Percentiles rank a stretch among this genome's conserved stretches.
phyloP scores from a whole-genome alignment of 2,113 vertebrate genomes.

The Aptenodytes forsteri region DNA sequence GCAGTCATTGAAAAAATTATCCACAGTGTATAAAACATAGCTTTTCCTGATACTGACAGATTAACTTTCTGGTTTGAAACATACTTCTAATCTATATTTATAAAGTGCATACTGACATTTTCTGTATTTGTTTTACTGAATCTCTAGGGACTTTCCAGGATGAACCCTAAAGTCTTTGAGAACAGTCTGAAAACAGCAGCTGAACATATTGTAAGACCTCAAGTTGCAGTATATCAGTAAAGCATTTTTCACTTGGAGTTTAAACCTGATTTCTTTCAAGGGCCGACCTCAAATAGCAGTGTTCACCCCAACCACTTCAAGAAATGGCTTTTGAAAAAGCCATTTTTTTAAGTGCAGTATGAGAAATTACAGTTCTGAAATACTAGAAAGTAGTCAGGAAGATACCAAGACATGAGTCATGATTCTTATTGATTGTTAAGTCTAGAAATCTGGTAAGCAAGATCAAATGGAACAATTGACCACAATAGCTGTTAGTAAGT shows the following conservation, averaged over 20 bases:
- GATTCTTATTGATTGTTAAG: background rate
- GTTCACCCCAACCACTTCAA: background rate
- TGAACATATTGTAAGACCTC: background rate
- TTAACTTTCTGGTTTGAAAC: background rate
- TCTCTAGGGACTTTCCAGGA: background rate
- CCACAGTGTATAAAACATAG: rapidly evolving
- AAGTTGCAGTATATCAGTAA: background rate
- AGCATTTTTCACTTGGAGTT: background rate
- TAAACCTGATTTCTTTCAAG: background rate
- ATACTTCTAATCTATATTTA: background rate
- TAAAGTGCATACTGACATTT: background rate
- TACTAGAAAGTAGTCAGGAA: background rate
- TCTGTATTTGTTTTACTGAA: background rate
- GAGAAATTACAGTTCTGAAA: background rate
- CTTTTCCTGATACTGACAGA: background rate
- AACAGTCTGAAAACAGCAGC: background rate
- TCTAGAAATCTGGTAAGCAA: background rate
- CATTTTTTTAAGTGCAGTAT: background rate
- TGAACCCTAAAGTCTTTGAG: background rate
- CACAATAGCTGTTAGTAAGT: background rate
- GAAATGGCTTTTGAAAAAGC: background rate
- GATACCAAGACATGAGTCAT: background rate
- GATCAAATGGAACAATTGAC: background rate
- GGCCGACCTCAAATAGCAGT: background rate
- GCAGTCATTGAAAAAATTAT: background rate